Evolutionary conservation across 2,797 vertebrate genomes (phyloP).

Genomic region (Melanotaenia pygmaea): DNA sequence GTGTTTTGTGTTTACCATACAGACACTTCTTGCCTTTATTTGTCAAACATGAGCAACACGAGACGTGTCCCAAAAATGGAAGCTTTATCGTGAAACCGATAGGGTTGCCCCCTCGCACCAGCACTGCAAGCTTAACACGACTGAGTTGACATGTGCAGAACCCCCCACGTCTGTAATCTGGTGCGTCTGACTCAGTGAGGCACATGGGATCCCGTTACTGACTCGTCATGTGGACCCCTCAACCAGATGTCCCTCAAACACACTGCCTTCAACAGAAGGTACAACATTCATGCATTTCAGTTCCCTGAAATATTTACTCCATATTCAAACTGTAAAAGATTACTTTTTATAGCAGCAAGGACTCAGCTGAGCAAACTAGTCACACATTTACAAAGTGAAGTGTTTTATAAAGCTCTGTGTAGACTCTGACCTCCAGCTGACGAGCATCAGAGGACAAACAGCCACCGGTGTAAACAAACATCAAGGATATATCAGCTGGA

Average conservation of each 20-base stretch:
- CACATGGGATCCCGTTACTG: constrained; percentile 6
- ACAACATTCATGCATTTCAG: constrained; percentile 1
- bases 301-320: constrained; percentile 42
- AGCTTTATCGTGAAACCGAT: constrained; percentile 5
- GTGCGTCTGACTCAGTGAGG: constrained; percentile 52
- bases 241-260: constrained; percentile 7
- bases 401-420: constrained; percentile 38
- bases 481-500: background rate
- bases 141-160: constrained; percentile 62
- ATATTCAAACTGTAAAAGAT: constrained; percentile 23
- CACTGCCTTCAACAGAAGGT: background rate
- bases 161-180: constrained; percentile 29
- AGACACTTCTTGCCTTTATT: background rate
- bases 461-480: constrained; percentile 48
- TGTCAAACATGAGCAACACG: background rate
- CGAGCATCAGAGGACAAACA: constrained; percentile 43
- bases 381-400: constrained; percentile 46
- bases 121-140: constrained; percentile 31
- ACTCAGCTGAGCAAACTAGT: constrained; percentile 48
- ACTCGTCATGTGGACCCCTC: constrained; percentile 6
- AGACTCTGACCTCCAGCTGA: constrained; percentile 61
- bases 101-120: background rate
- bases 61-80: background rate
- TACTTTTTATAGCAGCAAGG: constrained; percentile 44
- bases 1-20: constrained; percentile 12